Base-by-base conservation (phyloP, 2,797 vertebrate species). In the Bovichtus variegatus region DNA sequence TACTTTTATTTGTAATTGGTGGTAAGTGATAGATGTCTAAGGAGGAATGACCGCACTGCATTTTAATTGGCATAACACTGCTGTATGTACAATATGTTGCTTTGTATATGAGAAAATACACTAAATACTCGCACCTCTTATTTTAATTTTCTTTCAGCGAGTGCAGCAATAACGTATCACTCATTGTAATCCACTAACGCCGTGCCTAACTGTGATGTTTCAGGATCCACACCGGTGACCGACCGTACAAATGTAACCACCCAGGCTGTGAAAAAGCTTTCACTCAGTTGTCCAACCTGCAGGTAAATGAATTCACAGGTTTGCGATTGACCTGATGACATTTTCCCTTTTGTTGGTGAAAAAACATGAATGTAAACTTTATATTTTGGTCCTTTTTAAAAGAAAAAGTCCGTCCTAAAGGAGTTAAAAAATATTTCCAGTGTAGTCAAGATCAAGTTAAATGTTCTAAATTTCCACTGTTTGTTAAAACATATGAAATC, bases 241-340 rank as follows among this genome's bases (percentile, higher is more conserved):
- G 98, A 75, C 98, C 98, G 11, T 99, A 99, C 91, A 99, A 99
- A 94, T 99, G 98, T 63, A 96, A 95, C 92, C 97, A 99, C 78
- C 98, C 98, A 8, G 98, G 98, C 94, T 99, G 98, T 94, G 98
- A 99, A 92, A 99, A 99, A 87, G 96, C 98, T 74, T 99, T 99
- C 92, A 99, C 98, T 78, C 98, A 99, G 90, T 95, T 99, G 82
- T 99, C 98, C 80, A 99, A 99, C 89, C 93, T 99, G 79, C 98
- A 99, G 97, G 98, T 98, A 78, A 94, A 58, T 13, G 0, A 15
- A 7, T 19, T 29, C 29, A 49, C 40, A 16, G 18, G 10, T 61
- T 55, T 69, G 27, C n/a, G 19, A 1, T 19, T 31, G 21, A 15
- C 4, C 41, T 36, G 9, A 12, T n/a, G 18, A 13, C 3, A 16